Evolutionary conservation across 2,797 vertebrate species (phyloP), one percentile per base, ranked within the genome.

Genomic region (Chelidonichthys spinosus): DNA sequence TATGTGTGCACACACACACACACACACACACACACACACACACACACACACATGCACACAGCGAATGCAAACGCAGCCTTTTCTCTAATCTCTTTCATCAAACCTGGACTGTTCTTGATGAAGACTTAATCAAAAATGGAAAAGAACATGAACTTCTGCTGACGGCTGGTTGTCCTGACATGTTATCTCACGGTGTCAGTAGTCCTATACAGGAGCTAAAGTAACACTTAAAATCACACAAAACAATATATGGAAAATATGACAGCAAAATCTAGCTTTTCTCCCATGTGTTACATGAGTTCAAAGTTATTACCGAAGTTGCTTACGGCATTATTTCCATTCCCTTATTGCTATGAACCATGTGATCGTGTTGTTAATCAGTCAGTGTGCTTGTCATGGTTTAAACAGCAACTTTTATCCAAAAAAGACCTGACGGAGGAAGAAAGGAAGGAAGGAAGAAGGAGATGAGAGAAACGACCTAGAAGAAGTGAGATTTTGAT

Each of bases 401-500:
- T 72, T 63, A 63, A 78, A 75, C 69, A 35, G 25, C 44, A 74
- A 60, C 69, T 64, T 64, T 58, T 66, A 61, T 18, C 46, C 63
- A 50, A 47, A 64, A 69, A 33, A 18, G 0, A 5, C 25, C 55
- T 55, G 44, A 44, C 15, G 35, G n/a, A 32, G 32, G 44, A 78
- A 40, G 35, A n/a, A 25, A 35, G 42, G 49, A 78, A 54, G 25
- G 68, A 62, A 72, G 65, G 79, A 75, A 79, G 49, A 70, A 63
- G 42, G 56, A 49, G 61, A 80, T 72, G 82, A 83, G 85, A 70
- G 75, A 88, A 87, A 66, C 72, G 78, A 86, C 86, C 63, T 58
- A 61, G 72, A 87, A 72, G 72, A 81, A 77, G 78, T 81, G 61
- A 56, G 67, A 82, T 82, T 85, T 82, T 58, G 74, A 87, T 89